These are phyloP conservation scores for Ispidina lecontei DNA, from an alignment of 2,797 vertebrate species.

Conservation along the genomic window DNA sequence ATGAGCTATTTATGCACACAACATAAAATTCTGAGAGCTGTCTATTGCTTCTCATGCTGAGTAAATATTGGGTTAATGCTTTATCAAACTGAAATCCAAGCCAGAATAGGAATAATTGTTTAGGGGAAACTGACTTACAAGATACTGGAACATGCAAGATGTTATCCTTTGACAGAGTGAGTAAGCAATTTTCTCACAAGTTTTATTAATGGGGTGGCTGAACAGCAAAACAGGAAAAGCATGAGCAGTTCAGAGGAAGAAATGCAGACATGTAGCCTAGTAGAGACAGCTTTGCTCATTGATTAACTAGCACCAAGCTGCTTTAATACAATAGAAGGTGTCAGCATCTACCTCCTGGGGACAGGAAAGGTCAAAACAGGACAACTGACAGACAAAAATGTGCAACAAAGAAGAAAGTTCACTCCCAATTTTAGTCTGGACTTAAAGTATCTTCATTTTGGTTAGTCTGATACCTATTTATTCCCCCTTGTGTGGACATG, in stretches of 20 bases:
- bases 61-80: background rate
- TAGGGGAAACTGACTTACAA: background rate
- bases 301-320: background rate
- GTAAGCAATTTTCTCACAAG: background rate
- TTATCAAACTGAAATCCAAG: background rate
- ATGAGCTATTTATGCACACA: background rate
- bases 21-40: background rate
- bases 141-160: background rate
- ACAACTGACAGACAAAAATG: background rate
- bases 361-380: slow-evolving; percentile 21
- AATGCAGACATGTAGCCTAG: background rate
- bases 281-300: background rate
- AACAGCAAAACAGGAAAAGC: background rate
- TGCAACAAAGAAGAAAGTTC: background rate
- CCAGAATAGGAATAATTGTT: background rate
- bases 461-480: background rate
- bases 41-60: background rate
- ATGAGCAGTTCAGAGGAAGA: background rate
- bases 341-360: background rate
- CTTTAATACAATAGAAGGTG: background rate
- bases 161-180: background rate
- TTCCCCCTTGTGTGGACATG: background rate
- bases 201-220: background rate
- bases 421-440: background rate
- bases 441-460: background rate